Evolutionary conservation across 2,888 invertebrate species (phyloP), one percentile per base, ranked within the genome.

Genomic region (Endomychus coccineus): DNA sequence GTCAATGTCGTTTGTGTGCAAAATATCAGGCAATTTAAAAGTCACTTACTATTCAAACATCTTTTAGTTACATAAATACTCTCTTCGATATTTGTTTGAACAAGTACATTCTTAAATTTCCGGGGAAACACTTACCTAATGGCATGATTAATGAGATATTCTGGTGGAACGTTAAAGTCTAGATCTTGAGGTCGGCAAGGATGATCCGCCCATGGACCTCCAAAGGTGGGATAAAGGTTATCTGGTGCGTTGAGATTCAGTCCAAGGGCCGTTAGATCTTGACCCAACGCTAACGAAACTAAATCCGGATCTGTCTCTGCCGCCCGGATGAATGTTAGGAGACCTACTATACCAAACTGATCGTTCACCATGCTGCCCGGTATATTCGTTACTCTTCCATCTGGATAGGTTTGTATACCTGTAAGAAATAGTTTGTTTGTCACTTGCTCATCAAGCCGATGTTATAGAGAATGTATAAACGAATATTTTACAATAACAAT

Each of bases 131-230:
- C 40, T 49, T 61, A 78, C 74, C 83, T 74, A 70, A 98, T 96
- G 62, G 87, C 82, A 55, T 88, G 83, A 68, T 97, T 97, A 65
- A 97, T 95, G 69, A 97, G 79, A 75, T 99, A 98, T 74, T 99
- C 98, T 48, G 90, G 87, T 62, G 96, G 96, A 69, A 96, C 95
- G 66, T 91, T 90, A 71, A 86, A 96, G 73, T 96, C 95, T 69
- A 97, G 90, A 70, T 98, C 98, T 72, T 97, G 96, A 56, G 96
- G 92, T 71, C 97, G 80, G 75, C 95, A 94, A 35, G 97, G 92
- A 64, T 86, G 83, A 66, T 97, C 97, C 61, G 94, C 89, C 92
- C 96, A 98, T 10, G 98, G 98, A 44, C 97, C 98, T 59, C 92
- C 95, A 70, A 98, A 98, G 58, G 90, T 95, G 64, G 92, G 91